Percentiles rank a stretch among this genome's conserved stretches.
Conservation (phyloP, 2,113 vertebrate species). For the Colossoma macropomum region DNA sequence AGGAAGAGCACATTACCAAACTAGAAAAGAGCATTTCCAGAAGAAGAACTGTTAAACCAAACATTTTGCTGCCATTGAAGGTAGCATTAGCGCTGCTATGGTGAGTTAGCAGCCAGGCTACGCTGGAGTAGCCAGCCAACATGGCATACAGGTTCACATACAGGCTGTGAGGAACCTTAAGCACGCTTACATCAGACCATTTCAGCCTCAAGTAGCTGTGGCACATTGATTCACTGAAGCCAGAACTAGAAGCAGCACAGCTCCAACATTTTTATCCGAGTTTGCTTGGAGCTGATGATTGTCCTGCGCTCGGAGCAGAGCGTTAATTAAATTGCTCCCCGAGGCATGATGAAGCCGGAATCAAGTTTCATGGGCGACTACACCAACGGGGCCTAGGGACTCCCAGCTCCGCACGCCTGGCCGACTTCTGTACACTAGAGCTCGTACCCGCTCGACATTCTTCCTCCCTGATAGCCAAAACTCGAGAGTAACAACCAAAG, state of each 20-base stretch:
- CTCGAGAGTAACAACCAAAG: background rate
- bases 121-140: no score
- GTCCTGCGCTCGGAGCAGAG: conserved; percentile 60
- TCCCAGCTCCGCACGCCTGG: conserved; percentile 44
- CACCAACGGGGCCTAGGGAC: conserved; percentile 48
- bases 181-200: no score
- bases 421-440: conserved; percentile 46
- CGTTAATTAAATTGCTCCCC: conserved; percentile 77
- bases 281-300: conserved; percentile 50
- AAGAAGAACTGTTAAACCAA: no score
- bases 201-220: no score
- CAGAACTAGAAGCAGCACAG: conserved; percentile 7
- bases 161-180: no score
- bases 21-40: no score
- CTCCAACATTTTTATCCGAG: conserved; percentile 9
- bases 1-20: no score
- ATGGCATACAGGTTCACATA: no score
- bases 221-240: background rate
- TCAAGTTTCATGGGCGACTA: conserved; percentile 73
- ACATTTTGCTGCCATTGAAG: no score
- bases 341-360: conserved; percentile 73
- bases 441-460: conserved; percentile 7
- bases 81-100: no score
- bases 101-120: no score
- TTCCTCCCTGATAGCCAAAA: conserved; percentile 11